Evolutionary conservation across 2,113 vertebrate genomes (phyloP), one percentile per base, ranked within the genome.

Genomic region (Pedionomus torquatus): DNA sequence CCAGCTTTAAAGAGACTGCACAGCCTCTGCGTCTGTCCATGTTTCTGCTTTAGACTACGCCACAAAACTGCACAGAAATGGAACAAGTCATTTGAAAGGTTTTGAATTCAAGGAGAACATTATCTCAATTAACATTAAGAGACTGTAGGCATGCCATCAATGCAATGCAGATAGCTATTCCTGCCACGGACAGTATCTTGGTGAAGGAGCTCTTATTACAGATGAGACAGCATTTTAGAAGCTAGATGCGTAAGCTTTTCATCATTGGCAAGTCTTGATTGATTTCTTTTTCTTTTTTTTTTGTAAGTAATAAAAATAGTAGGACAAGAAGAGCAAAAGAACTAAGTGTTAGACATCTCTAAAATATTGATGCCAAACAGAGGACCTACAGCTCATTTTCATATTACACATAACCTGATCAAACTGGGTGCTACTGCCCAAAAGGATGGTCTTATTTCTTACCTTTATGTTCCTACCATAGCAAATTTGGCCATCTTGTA

Each of bases 181-280:
- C n/a, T 1, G 4, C 78, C 91, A 93, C 35, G 28, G 91, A 65
- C 4, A 79, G 46, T 63, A 20, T 61, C 82, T 46, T 72, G 26
- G 66, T 41, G 55, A 92, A 94, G 41, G n/a, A 74, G 66, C 26
- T 92, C 61, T 66, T 81, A 60, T 55, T 83, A 64, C 76, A 94
- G 79, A 94, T 86, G 90, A 96, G 44, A 63, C 74, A 94, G 89
- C 66, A 90, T 43, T 94, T 92, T 44, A 78, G 39, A 70, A 95
- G 46, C n/a, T 66, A 79, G 63, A 77, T 70, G 43, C 57, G 44
- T n/a, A 83, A 86, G 64, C 23, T 90, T 35, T 77, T 85, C 39
- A 83, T 51, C 57, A 39, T 1, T 60, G 33, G 28, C 76, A 90
- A 63, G n/a, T n/a, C 23, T 39, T 58, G 23, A 7, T 66, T 72